A percentile compares a stretch with the other conserved stretches of the same genome.
Conservation (phyloP, 2,888 invertebrate genomes). For the Agriopis marginaria region DNA sequence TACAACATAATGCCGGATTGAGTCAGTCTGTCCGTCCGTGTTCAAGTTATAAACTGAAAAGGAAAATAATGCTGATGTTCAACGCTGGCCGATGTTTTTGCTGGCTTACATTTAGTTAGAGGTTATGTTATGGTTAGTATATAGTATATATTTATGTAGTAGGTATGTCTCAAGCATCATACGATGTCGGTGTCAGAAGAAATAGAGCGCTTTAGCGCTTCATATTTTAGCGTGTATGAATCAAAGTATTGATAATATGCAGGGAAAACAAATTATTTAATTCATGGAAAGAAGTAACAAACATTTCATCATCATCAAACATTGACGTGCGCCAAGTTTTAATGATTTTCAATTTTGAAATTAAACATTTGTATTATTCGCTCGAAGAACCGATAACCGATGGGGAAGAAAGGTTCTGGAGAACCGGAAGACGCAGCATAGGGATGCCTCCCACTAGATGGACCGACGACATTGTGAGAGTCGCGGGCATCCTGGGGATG, state of each 20-base stretch:
- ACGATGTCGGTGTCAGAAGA: conserved; percentile 41
- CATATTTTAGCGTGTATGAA: background rate
- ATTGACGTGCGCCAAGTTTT: no score
- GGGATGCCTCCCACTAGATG: no score
- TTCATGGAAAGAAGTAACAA: no score
- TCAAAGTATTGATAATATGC: no score
- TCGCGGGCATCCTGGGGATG: no score
- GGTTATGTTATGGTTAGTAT: conserved; percentile 50
- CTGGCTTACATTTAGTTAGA: conserved; percentile 43
- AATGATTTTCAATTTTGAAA: no score
- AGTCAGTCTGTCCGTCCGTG: background rate
- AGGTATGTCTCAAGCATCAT: conserved; percentile 47
- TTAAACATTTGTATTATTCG: no score
- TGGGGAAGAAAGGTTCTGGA: no score
- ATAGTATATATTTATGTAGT: background rate
- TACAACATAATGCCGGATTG: background rate
- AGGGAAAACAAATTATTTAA: background rate
- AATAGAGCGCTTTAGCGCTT: conserved; percentile 56
- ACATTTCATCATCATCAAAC: no score
- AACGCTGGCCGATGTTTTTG: conserved; percentile 35
- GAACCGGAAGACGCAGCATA: no score
- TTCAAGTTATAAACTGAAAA: background rate
- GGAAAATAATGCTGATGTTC: conserved; percentile 1
- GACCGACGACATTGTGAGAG: no score
- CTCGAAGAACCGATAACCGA: no score